phyloP scores from a whole-genome alignment of 2,113 vertebrate genomes.

The Anguilla rostrata region DNA sequence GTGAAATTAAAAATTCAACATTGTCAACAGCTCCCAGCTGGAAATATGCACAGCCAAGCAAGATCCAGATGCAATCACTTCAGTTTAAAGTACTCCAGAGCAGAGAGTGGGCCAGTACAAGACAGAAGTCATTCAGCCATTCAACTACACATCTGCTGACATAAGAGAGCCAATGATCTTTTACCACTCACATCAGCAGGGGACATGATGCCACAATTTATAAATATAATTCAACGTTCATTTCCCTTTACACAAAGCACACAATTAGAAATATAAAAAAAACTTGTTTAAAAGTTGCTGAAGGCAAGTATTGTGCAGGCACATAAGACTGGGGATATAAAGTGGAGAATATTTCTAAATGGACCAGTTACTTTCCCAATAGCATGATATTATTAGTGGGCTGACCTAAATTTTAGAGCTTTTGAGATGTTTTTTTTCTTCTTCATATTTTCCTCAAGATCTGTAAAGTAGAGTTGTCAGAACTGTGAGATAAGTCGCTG shows the following conservation, averaged over 20 bases:
- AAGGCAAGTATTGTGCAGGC: neutral
- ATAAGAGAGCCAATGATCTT: neutral
- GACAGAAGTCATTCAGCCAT: too few species aligned
- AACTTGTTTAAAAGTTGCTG: neutral
- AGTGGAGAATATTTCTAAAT: slow-evolving; percentile 14
- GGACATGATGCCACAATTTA: neutral
- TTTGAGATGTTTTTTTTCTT: neutral
- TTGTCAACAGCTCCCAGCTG: neutral
- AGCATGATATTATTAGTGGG: slow-evolving; percentile 45
- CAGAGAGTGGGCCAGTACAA: too few species aligned
- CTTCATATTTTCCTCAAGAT: neutral
- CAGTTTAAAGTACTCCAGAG: too few species aligned
- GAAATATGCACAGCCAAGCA: neutral
- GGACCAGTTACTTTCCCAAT: slow-evolving; percentile 15
- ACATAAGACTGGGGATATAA: neutral
- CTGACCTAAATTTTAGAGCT: slow-evolving; percentile 57
- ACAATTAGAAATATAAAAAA: neutral
- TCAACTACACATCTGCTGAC: too few species aligned
- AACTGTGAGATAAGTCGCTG: slow-evolving; percentile 6
- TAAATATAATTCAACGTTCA: neutral
- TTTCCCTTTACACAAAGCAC: neutral
- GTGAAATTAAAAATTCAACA: neutral
- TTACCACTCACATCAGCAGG: neutral
- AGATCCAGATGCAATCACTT: neutral
- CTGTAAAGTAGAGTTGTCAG: neutral